phyloP scores from a whole-genome alignment of 2,113 vertebrate genomes.

The Laterallus jamaicensis region DNA sequence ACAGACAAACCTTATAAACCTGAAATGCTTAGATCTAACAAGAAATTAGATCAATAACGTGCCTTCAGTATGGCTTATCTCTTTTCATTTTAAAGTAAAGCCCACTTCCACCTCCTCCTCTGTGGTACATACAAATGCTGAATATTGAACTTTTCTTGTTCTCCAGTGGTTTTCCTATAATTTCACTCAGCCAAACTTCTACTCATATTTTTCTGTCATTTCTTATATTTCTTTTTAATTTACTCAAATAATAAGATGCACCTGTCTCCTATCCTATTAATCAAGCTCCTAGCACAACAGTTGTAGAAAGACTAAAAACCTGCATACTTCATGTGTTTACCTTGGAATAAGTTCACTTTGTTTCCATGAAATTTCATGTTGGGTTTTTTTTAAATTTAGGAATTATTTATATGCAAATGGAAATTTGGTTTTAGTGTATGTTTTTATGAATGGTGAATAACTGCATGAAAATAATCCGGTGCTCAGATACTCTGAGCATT shows the following conservation, averaged over 20 bases:
- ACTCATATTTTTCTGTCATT: background rate
- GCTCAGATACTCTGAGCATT: background rate
- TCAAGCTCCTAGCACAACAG: background rate
- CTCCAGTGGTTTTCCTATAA: background rate
- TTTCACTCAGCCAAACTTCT: background rate
- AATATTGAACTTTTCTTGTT: background rate
- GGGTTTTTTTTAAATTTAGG: background rate
- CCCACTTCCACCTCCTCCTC: background rate
- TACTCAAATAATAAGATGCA: background rate
- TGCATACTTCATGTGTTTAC: background rate
- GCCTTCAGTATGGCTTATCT: background rate
- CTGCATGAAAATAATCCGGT: background rate
- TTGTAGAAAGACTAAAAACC: background rate
- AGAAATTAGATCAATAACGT: background rate
- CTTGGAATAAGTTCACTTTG: background rate
- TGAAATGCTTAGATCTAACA: background rate
- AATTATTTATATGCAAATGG: background rate
- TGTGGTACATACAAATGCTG: background rate
- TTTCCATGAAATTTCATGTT: background rate
- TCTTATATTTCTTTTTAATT: background rate
- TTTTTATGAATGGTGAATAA: background rate
- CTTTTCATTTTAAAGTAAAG: background rate
- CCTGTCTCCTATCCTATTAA: background rate
- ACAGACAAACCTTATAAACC: background rate
- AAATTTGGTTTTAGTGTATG: background rate